phyloP scores from a whole-genome alignment of 2,888 invertebrate species.

The Brachypterus glaber region DNA sequence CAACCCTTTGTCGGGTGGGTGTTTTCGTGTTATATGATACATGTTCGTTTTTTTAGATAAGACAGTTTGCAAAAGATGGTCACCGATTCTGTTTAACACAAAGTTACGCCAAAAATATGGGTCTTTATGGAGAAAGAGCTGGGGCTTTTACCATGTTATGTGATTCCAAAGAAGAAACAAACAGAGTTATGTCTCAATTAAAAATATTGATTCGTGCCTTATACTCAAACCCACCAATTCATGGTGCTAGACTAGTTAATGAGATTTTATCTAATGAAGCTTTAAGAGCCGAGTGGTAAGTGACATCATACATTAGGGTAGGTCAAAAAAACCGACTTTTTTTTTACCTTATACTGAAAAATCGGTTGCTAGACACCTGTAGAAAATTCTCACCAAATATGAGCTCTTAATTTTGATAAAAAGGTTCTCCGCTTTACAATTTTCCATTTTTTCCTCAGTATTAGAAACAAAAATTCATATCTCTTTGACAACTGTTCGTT shows the following conservation, averaged over 20 bases:
- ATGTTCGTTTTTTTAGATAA: slow-evolving; percentile 39
- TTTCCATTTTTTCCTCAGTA: too few species aligned
- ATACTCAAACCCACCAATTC: slow-evolving; percentile 95
- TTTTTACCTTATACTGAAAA: too few species aligned
- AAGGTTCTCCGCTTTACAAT: too few species aligned
- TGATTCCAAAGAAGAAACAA: slow-evolving; percentile 68
- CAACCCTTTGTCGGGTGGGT: too few species aligned
- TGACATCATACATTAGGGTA: slow-evolving; percentile 9
- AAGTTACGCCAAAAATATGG: slow-evolving; percentile 98
- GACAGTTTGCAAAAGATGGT: slow-evolving; percentile 80
- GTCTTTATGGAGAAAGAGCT: slow-evolving; percentile 81
- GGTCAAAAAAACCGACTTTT: too few species aligned
- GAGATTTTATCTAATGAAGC: slow-evolving; percentile 69
- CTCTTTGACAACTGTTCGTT: too few species aligned
- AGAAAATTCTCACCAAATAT: too few species aligned
- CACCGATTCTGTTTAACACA: slow-evolving; percentile 81
- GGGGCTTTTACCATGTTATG: slow-evolving; percentile 81
- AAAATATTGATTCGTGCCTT: slow-evolving; percentile 92
- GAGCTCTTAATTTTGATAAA: too few species aligned
- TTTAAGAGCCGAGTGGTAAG: slow-evolving; percentile 65
- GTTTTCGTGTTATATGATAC: too few species aligned
- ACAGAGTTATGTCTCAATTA: slow-evolving; percentile 79
- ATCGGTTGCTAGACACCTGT: too few species aligned
- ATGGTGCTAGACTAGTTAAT: slow-evolving; percentile 82
- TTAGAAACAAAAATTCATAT: too few species aligned